Evolutionary conservation across 2,888 invertebrate species (phyloP).

Genomic region (Drosophila macrospina): DNA sequence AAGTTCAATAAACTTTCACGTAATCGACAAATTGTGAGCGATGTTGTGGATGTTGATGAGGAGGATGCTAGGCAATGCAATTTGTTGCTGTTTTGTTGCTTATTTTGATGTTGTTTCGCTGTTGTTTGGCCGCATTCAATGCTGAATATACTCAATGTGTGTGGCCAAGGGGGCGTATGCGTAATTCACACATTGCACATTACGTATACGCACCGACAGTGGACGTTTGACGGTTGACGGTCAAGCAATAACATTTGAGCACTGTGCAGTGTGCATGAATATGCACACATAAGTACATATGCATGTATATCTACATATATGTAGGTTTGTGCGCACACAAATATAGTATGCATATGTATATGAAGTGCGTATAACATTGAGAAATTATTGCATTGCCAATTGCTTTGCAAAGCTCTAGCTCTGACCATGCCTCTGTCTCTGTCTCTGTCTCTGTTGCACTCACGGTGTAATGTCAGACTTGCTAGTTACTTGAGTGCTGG

Average conservation of each 20-base stretch:
- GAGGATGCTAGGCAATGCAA: slow-evolving; percentile 30
- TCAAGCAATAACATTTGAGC: slow-evolving; percentile 55
- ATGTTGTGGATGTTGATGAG: slow-evolving; percentile 13
- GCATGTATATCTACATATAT: neutral
- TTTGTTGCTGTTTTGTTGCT: slow-evolving; percentile 26
- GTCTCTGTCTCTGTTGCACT: slow-evolving; percentile 3
- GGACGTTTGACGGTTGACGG: slow-evolving; percentile 48
- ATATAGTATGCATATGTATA: neutral
- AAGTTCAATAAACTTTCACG: slow-evolving; percentile 84
- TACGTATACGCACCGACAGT: slow-evolving; percentile 50
- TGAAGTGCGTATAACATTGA: slow-evolving; percentile 42
- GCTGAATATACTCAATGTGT: slow-evolving; percentile 37
- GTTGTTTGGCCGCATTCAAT: slow-evolving; percentile 58
- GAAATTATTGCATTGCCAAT: slow-evolving; percentile 55
- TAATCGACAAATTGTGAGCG: slow-evolving; percentile 63
- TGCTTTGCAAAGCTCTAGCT: slow-evolving; percentile 19
- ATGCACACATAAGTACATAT: slow-evolving; percentile 23
- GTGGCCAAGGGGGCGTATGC: slow-evolving; percentile 50
- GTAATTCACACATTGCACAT: slow-evolving; percentile 40
- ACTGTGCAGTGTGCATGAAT: slow-evolving; percentile 27
- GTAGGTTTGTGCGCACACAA: neutral
- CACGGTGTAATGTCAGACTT: neutral
- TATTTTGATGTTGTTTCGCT: slow-evolving; percentile 15
- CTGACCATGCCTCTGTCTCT: slow-evolving; percentile 2
- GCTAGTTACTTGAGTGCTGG: slow-evolving; percentile 27